Percentiles rank a stretch among this genome's conserved stretches.
Evolutionary conservation across 2,113 vertebrate species (phyloP).

Genomic region (Clupea harengus): DNA sequence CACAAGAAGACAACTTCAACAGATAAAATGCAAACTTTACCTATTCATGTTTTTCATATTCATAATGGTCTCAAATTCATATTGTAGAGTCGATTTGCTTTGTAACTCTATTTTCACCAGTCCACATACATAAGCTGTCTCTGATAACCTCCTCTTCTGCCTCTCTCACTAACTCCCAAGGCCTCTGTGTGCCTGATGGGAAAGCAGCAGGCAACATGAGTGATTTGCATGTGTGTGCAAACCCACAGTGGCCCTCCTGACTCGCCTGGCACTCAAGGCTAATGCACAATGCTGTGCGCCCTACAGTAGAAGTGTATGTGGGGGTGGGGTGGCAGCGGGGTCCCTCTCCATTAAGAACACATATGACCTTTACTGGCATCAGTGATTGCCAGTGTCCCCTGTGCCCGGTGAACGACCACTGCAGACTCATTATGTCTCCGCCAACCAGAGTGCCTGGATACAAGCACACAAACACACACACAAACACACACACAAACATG

Average conservation of each 20-base stretch:
- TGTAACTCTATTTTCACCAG: too few species aligned
- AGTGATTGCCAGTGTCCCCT: background rate
- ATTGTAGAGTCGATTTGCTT: too few species aligned
- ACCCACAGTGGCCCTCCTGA: background rate
- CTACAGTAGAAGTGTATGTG: background rate
- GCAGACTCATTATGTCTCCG: background rate
- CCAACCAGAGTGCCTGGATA: background rate
- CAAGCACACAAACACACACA: background rate
- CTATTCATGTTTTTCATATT: too few species aligned
- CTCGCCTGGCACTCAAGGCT: background rate
- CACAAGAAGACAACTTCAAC: background rate
- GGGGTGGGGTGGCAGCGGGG: background rate
- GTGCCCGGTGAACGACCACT: background rate
- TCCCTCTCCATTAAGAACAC: background rate
- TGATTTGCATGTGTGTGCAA: background rate
- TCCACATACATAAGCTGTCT: background rate
- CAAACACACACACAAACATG: background rate
- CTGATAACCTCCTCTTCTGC: background rate
- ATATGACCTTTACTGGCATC: background rate
- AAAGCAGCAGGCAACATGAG: background rate
- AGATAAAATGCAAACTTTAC: background rate
- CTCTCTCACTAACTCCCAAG: background rate
- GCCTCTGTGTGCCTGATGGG: background rate
- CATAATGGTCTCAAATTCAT: too few species aligned
- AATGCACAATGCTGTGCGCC: background rate